Evolutionary conservation across 1,140 invertebrate species (phyloP), one percentile per base, ranked within the genome.

Genomic region (Drosophila bifasciata): DNA sequence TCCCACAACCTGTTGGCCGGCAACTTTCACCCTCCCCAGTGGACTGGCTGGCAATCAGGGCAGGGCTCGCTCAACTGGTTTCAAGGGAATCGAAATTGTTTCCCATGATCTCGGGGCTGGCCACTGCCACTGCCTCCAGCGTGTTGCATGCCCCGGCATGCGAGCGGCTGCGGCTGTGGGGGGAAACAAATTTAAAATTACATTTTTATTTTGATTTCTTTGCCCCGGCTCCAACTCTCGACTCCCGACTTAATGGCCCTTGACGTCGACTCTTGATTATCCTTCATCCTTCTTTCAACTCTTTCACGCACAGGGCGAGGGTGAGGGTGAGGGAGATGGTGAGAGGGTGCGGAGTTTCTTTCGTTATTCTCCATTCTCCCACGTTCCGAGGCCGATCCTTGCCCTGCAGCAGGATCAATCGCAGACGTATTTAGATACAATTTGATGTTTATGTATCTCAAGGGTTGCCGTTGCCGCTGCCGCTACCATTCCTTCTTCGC

Each of bases 241-340:
- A 11, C 36, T 32, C 15, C 49, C 52, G 21, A 46, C 60, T 62
- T 74, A 83, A 83, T 84, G 74, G 70, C 59, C 79, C 79, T 79
- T 83, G 79, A 78, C 78, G 56, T 77, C 23, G 78, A 32, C 25
- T 51, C 57, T 56, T n/a, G 45, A 45, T 32, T 85, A 76, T 85
- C 79, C 76, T 85, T 57, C 41, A 39, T 36, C 46, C 58, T 28
- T 48, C 44, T 61, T 45, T 43, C 46, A 84, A 79, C 71, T 71
- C 79, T 75, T 72, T 85, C 50, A 48, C 32, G 19, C 43, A 32
- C n/a, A n/a, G n/a, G n/a, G n/a, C n/a, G n/a, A n/a, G n/a, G n/a
- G n/a, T n/a, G n/a, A n/a, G n/a, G n/a, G n/a, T n/a, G n/a, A n/a
- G n/a, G n/a, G n/a, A n/a, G n/a, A n/a, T n/a, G n/a, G n/a, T n/a